phyloP scores from a whole-genome alignment of 2,113 vertebrate genomes.

The Pomatostomus ruficeps region DNA sequence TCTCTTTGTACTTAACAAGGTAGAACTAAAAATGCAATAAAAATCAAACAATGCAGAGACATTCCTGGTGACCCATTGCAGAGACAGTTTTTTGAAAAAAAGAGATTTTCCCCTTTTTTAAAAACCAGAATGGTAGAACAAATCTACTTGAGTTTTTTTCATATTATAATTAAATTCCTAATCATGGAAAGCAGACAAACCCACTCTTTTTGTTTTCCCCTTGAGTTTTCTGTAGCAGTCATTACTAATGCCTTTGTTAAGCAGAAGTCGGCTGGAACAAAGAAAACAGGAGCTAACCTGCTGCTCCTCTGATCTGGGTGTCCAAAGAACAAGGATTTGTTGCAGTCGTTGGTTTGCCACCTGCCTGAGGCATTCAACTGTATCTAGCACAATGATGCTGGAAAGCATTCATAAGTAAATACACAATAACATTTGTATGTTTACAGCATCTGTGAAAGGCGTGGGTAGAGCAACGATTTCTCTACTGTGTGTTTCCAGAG shows the following conservation, averaged over 20 bases:
- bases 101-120: rapidly evolving
- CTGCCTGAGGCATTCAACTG: slow-evolving; percentile 9
- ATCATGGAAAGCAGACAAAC: not conserved
- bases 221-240: not conserved
- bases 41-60: not conserved
- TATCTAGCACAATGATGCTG: not conserved
- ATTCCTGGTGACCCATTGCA: not conserved
- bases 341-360: not conserved
- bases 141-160: not conserved
- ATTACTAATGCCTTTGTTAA: not conserved
- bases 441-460: slow-evolving; percentile 19
- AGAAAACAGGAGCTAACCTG: not conserved
- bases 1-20: not conserved
- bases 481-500: slow-evolving; percentile 10
- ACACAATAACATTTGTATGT: slow-evolving; percentile 3
- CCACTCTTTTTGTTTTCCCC: not conserved
- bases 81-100: not conserved
- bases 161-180: not conserved
- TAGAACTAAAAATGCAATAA: not conserved
- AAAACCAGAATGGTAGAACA: not conserved
- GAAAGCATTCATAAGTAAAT: not conserved
- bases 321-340: slow-evolving; percentile 4
- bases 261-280: not conserved
- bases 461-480: not conserved
- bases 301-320: not conserved